Base-by-base conservation (phyloP, 2,888 invertebrate genomes). In the Ochropleura plecta region DNA sequence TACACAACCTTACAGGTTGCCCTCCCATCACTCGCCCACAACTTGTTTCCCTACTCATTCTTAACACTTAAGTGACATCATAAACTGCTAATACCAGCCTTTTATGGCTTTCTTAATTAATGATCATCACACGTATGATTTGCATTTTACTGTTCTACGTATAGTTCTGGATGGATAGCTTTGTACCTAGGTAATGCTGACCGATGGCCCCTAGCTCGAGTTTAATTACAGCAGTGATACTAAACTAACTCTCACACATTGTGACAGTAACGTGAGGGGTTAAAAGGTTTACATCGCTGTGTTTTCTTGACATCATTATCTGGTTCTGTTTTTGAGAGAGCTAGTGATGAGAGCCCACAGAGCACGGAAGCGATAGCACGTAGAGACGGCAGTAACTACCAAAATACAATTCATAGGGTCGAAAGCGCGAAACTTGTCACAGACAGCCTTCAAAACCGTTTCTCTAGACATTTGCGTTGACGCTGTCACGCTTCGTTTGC, bases 231-330 rank as follows among this genome's bases (percentile, higher is more conserved):
- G 20, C 44, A n/a, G 79, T 75, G 75, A 71, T 81, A 79, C 69
- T 81, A 73, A 68, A 79, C 78, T 79, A 66, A 78, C 77, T 86
- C 82, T 88, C 88, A 60, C 74, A 78, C 80, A 68, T 64, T 76
- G 71, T 79, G 72, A 79, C 84, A 80, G 77, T 78, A 73, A 85
- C 87, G 83, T 83, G 85, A 68, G 79, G 81, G 88, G 88, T 88
- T 86, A 87, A 90, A 85, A 86, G 85, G 88, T 88, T 88, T 86
- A 83, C 66, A 83, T 79, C 86, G 64, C 70, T 81, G 71, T 80
- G 82, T 86, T 79, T 75, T 81, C 81, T 82, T 81, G 82, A 81
- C 84, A 83, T 82, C 55, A 73, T 82, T 79, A 77, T 84, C 80
- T 79, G 72, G 83, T 83, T 87, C 81, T 81, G 83, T 81, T 86